These are phyloP conservation scores for Lepidonotus clava DNA, from an alignment of 2,888 invertebrate genomes.

Conservation along the genomic window DNA sequence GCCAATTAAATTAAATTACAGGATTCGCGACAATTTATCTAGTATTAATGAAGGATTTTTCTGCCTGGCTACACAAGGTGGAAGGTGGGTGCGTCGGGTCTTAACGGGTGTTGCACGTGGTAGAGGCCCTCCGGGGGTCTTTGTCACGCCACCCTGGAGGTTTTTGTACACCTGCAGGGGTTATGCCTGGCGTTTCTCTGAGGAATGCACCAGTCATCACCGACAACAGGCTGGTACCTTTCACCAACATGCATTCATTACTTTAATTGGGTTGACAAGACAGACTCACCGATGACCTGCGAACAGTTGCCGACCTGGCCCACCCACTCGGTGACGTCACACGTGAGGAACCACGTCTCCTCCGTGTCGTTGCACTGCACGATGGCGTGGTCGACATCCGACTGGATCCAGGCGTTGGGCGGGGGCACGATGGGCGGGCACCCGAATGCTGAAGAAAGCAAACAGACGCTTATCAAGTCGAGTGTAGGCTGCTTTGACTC, in stretches of 20 bases:
- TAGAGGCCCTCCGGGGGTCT: neutral
- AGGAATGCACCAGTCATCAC: too few relatives aligned
- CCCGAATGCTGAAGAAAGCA: conserved; percentile 59
- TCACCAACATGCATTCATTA: neutral
- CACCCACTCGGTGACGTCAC: conserved; percentile 61
- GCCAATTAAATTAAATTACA: conserved; percentile 50
- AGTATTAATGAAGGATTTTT: conserved; percentile 22
- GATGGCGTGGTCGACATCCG: conserved; percentile 56
- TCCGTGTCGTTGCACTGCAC: conserved; percentile 63
- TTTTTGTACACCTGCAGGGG: neutral
- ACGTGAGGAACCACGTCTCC: conserved; percentile 64
- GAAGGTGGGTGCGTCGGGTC: neutral
- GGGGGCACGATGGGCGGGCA: conserved; percentile 61
- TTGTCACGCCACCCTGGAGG: neutral
- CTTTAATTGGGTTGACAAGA: neutral
- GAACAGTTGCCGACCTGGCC: conserved; percentile 64
- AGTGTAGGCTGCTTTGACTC: too few relatives aligned
- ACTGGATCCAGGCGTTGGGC: conserved; percentile 56
- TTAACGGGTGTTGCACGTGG: neutral
- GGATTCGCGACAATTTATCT: conserved; percentile 39
- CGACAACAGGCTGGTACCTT: neutral
- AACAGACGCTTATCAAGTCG: neutral
- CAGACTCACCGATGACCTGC: conserved; percentile 42
- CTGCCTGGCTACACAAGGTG: neutral
- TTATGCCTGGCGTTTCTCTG: too few relatives aligned